Evolutionary conservation across 2,113 vertebrate species (phyloP).

Genomic region (Aleadryas rufinucha): DNA sequence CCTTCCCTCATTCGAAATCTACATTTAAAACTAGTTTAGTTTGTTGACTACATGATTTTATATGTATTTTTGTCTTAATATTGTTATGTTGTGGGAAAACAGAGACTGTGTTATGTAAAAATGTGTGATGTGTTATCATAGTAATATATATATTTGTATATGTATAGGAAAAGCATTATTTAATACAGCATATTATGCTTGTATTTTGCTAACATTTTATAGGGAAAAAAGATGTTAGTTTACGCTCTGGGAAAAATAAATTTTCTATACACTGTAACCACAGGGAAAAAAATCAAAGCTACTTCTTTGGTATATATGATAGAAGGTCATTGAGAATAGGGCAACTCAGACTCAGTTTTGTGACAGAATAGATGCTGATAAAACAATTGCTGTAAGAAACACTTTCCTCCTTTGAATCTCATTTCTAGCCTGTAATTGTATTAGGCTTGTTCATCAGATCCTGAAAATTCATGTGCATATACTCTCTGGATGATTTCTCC

Average conservation of each 20-base stretch:
- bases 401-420: background rate
- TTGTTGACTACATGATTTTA: slow-evolving; percentile 47
- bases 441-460: background rate
- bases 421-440: background rate
- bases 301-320: background rate
- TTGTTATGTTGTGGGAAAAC: slow-evolving; percentile 62
- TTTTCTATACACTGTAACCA: slow-evolving; percentile 69
- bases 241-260: slow-evolving; percentile 72
- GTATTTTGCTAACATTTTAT: slow-evolving; percentile 60
- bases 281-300: background rate
- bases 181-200: slow-evolving; percentile 69
- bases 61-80: slow-evolving; percentile 66
- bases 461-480: background rate
- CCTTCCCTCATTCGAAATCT: background rate
- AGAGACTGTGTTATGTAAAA: slow-evolving; percentile 63
- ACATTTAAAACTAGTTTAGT: background rate
- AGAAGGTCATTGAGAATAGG: background rate
- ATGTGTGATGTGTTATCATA: slow-evolving; percentile 68
- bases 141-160: slow-evolving; percentile 78
- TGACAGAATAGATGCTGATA: background rate
- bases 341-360: background rate
- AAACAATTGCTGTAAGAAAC: background rate
- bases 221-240: slow-evolving; percentile 70
- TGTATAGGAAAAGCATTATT: slow-evolving; percentile 68
- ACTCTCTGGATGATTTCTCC: background rate